phyloP scores from a whole-genome alignment of 2,888 invertebrate genomes.

The Agrochola circellaris region DNA sequence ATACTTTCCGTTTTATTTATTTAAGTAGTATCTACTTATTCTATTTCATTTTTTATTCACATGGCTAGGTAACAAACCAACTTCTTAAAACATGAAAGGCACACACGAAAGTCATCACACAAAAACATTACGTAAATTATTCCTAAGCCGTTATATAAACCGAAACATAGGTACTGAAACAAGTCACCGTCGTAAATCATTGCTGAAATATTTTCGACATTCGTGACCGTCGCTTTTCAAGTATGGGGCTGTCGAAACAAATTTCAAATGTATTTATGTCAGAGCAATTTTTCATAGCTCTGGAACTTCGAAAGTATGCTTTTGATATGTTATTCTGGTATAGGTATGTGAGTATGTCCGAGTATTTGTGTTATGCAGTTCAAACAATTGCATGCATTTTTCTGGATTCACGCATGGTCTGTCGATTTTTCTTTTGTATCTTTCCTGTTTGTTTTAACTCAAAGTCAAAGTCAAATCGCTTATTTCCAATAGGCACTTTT shows the following conservation, averaged over 20 bases:
- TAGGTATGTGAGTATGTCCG: neutral
- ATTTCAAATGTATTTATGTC: constrained; percentile 60
- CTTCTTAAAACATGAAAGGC: constrained; percentile 7
- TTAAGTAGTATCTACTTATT: too few relatives aligned
- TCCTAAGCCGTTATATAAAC: neutral
- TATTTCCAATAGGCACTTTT: too few relatives aligned
- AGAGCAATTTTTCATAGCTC: constrained; percentile 53
- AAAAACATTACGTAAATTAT: constrained; percentile 23
- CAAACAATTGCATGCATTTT: constrained; percentile 9
- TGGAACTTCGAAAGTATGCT: constrained; percentile 50
- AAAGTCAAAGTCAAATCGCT: too few relatives aligned
- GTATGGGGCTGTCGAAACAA: constrained; percentile 40
- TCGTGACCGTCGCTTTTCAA: constrained; percentile 37
- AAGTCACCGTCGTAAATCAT: constrained; percentile 47
- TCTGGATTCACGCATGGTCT: neutral
- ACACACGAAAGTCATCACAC: constrained; percentile 26
- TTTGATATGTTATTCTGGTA: constrained; percentile 35
- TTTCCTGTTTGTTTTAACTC: neutral
- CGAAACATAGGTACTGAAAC: constrained; percentile 7
- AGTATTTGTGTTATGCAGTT: constrained; percentile 25
- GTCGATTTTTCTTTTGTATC: neutral
- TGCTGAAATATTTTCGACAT: constrained; percentile 64
- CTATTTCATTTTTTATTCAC: neutral
- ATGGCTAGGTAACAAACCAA: neutral
- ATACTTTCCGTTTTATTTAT: too few relatives aligned